Conservation (phyloP, 2,888 invertebrate genomes). For the Unio delphinus region DNA sequence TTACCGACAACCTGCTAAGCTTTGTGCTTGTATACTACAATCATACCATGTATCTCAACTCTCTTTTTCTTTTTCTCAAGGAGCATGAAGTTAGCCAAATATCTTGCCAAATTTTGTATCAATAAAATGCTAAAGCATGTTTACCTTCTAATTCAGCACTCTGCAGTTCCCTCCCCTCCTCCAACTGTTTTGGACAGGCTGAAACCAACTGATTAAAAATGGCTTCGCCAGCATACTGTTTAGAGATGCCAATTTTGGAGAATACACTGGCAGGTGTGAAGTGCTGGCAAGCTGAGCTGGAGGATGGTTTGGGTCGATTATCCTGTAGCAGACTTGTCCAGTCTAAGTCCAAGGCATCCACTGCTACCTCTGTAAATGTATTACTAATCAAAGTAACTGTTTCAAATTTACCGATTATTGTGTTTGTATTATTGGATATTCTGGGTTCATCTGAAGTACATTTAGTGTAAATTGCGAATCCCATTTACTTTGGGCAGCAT, state of each 20-base stretch:
- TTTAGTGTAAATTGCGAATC: no score
- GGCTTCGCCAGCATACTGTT: conserved; percentile 82
- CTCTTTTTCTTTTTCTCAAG: no score
- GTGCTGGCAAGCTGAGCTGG: conserved; percentile 80
- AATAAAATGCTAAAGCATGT: no score
- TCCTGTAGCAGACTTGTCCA: conserved; percentile 84
- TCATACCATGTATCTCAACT: no score
- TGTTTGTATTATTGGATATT: no score
- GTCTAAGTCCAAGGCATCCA: conserved; percentile 95
- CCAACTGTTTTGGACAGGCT: conserved; percentile 54
- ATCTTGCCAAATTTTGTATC: no score
- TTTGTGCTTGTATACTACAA: no score
- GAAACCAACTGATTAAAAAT: conserved; percentile 72
- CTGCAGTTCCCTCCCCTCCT: conserved; percentile 30
- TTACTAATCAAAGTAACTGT: conserved; percentile 13
- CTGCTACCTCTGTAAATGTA: conserved; percentile 76
- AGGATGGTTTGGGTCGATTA: conserved; percentile 60
- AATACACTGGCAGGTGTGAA: conserved; percentile 88
- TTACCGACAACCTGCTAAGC: no score
- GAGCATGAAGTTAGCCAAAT: no score
- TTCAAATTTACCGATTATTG: not conserved
- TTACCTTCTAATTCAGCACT: no score
- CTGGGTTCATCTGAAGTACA: no score
- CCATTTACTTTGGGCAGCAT: no score
- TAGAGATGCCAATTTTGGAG: conserved; percentile 85